Conservation (phyloP, 2,113 vertebrate genomes). For the Clupea harengus region DNA sequence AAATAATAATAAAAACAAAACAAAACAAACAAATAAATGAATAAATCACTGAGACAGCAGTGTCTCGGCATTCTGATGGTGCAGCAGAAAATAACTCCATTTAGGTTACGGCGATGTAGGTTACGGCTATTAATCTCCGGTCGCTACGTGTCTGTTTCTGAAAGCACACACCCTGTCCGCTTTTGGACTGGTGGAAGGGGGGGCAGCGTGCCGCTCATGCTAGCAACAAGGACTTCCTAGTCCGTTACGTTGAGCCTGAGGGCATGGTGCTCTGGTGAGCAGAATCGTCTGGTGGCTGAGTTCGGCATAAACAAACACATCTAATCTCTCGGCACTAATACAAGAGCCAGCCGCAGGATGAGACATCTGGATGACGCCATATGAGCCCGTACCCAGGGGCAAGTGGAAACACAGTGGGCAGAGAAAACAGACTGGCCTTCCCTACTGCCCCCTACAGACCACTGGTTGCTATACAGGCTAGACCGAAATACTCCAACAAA, state of each 20-base stretch:
- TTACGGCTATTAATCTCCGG: not conserved
- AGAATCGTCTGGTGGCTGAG: not conserved
- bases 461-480: not conserved
- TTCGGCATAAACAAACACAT: conserved; percentile 31
- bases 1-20: not conserved
- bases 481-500: not conserved
- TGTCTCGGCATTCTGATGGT: conserved; percentile 34
- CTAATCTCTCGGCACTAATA: conserved; percentile 45
- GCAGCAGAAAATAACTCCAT: conserved; percentile 20
- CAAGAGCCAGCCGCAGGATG: conserved; percentile 25
- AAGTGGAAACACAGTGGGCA: not conserved
- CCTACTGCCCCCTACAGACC: not conserved
- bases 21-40: not conserved
- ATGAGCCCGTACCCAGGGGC: conserved; percentile 10
- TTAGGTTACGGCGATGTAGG: conserved; percentile 33
- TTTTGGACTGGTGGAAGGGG: too few species aligned
- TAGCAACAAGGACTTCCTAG: not conserved
- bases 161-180: conserved; percentile 29
- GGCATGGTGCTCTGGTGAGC: not conserved
- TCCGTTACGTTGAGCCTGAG: not conserved
- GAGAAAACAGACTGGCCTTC: not conserved
- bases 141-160: not conserved
- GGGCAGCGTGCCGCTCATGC: not conserved
- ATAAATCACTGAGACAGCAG: conserved; percentile 8
- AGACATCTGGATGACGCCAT: conserved; percentile 31